Percentiles rank a stretch among this genome's conserved stretches.
These are phyloP conservation scores for Coreius guichenoti DNA, from an alignment of 2,797 vertebrate species.

Conservation along the genomic window DNA sequence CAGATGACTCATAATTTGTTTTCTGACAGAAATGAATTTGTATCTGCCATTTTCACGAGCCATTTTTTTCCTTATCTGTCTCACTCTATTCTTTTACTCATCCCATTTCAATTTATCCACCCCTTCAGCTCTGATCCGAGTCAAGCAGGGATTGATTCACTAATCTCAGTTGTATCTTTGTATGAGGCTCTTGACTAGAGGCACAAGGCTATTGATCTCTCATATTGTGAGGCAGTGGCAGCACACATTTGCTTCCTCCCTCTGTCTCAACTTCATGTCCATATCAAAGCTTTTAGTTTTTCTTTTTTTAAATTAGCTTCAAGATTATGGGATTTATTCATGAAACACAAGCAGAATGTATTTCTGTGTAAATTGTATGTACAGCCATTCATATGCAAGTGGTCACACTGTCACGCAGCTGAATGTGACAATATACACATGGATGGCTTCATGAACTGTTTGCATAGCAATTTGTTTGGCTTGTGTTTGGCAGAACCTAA, in stretches of 20 bases:
- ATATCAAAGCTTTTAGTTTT: not conserved
- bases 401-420: not conserved
- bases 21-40: not conserved
- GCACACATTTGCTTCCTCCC: not conserved
- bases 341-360: not conserved
- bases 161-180: constrained; percentile 23
- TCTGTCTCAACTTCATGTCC: not conserved
- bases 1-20: constrained; percentile 4
- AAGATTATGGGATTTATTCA: not conserved
- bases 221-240: not conserved
- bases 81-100: not conserved
- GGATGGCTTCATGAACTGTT: not conserved
- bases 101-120: not conserved
- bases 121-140: constrained; percentile 10
- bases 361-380: not conserved
- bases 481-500: not conserved
- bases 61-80: constrained; percentile 10
- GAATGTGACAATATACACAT: not conserved
- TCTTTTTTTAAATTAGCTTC: not conserved
- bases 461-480: not conserved
- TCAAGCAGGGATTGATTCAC: constrained; percentile 5
- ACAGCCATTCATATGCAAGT: not conserved
- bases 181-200: constrained; percentile 13
- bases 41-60: not conserved
- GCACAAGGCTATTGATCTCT: constrained; percentile 8